A percentile compares a stretch with the other conserved stretches of the same genome.
phyloP scores from a whole-genome alignment of 2,797 vertebrate genomes.

The Sebastolobus altivelis region DNA sequence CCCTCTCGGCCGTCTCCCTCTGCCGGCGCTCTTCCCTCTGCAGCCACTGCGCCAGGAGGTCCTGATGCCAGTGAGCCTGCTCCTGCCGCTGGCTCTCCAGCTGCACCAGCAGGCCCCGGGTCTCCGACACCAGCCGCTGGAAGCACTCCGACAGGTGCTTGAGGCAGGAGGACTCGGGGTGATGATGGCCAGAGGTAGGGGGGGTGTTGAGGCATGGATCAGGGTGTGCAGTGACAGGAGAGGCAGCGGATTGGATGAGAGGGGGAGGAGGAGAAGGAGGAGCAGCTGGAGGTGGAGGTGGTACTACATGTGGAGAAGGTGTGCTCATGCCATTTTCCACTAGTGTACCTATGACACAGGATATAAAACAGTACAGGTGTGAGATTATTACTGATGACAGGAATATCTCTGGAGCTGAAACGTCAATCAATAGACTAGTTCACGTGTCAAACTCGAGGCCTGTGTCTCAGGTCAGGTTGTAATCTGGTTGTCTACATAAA shows the following conservation, averaged over 20 bases:
- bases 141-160: conserved; percentile 64
- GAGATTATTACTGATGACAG: background rate
- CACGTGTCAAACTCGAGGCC: no score
- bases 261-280: conserved; percentile 8
- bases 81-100: conserved; percentile 72
- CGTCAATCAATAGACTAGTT: no score
- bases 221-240: conserved; percentile 13
- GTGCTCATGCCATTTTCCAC: conserved; percentile 44
- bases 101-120: conserved; percentile 63
- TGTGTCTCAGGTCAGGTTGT: background rate
- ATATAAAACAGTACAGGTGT: background rate
- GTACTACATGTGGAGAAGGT: conserved; percentile 29
- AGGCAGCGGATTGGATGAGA: background rate
- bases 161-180: conserved; percentile 24
- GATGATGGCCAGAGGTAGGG: conserved; percentile 14
- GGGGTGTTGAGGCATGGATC: conserved; percentile 5
- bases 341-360: conserved; percentile 36
- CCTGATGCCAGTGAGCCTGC: conserved; percentile 70
- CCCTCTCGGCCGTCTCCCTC: conserved; percentile 69
- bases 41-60: conserved; percentile 71
- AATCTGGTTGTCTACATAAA: background rate
- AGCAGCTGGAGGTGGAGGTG: background rate
- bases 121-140: conserved; percentile 70
- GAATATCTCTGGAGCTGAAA: background rate
- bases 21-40: conserved; percentile 72